These are phyloP conservation scores for Kradibia gibbosae DNA, from an alignment of 1,140 invertebrate genomes.

Conservation along the genomic window DNA sequence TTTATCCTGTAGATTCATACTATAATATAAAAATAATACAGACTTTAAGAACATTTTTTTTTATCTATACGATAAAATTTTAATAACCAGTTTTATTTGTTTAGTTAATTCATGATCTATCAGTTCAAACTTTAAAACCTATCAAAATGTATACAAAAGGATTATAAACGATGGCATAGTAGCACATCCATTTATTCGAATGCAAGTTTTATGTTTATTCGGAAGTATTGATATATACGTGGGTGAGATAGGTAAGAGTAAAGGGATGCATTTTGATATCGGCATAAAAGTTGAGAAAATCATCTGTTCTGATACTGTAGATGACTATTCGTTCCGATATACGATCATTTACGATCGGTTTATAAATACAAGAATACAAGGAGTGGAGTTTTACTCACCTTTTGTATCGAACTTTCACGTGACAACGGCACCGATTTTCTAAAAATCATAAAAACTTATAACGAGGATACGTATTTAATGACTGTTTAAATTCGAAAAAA, in stretches of 20 bases:
- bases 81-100: not conserved
- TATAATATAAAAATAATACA: not conserved
- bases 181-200: not conserved
- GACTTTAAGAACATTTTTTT: not conserved
- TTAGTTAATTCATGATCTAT: not conserved
- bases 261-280: not conserved
- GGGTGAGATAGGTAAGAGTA: not conserved
- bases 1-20: not conserved
- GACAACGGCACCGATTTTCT: constrained; percentile 30
- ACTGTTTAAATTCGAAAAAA: constrained; percentile 35
- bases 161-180: not conserved
- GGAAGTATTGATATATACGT: not conserved
- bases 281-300: constrained; percentile 12
- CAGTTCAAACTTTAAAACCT: not conserved
- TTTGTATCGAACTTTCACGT: not conserved
- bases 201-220: not conserved
- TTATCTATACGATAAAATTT: not conserved
- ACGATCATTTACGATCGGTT: constrained; percentile 35
- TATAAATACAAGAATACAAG: not conserved
- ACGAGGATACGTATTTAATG: constrained; percentile 16
- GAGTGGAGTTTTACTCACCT: not conserved
- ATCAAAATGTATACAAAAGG: not conserved
- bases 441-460: constrained; percentile 40
- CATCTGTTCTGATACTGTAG: not conserved
- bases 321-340: not conserved